Conservation (phyloP, 2,888 invertebrate species). For the Melinaea marsaeus region DNA sequence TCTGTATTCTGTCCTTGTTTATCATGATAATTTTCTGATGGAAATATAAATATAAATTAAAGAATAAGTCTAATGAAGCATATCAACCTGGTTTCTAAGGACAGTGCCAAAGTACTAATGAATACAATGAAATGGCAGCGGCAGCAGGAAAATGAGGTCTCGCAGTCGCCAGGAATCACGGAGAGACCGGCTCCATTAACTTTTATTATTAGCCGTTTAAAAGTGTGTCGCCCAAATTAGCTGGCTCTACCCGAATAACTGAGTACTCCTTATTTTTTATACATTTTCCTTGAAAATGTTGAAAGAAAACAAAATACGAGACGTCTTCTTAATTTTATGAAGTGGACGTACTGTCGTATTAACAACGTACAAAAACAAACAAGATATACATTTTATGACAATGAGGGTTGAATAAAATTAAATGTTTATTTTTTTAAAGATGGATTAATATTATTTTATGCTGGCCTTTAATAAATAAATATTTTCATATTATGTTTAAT, state of each 20-base stretch:
- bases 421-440: too few species aligned
- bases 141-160: slow-evolving; percentile 60
- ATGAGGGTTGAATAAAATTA: neutral
- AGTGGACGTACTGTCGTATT: neutral
- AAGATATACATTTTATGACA: neutral
- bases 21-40: neutral
- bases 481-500: too few species aligned
- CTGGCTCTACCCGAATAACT: slow-evolving; percentile 51
- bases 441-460: too few species aligned
- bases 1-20: too few species aligned
- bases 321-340: slow-evolving; percentile 5
- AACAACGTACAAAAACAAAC: neutral
- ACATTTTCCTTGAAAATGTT: slow-evolving; percentile 3
- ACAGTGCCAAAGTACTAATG: slow-evolving; percentile 76
- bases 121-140: slow-evolving; percentile 61
- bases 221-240: slow-evolving; percentile 74
- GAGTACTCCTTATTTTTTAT: slow-evolving; percentile 4
- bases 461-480: too few species aligned
- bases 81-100: slow-evolving; percentile 50
- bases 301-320: neutral
- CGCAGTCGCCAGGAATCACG: slow-evolving; percentile 69
- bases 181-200: slow-evolving; percentile 71
- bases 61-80: slow-evolving; percentile 32
- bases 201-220: slow-evolving; percentile 75
- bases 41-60: neutral